Evolutionary conservation across 2,888 invertebrate genomes (phyloP), one percentile per base, ranked within the genome.

Genomic region (Choristoneura rosaceana): DNA sequence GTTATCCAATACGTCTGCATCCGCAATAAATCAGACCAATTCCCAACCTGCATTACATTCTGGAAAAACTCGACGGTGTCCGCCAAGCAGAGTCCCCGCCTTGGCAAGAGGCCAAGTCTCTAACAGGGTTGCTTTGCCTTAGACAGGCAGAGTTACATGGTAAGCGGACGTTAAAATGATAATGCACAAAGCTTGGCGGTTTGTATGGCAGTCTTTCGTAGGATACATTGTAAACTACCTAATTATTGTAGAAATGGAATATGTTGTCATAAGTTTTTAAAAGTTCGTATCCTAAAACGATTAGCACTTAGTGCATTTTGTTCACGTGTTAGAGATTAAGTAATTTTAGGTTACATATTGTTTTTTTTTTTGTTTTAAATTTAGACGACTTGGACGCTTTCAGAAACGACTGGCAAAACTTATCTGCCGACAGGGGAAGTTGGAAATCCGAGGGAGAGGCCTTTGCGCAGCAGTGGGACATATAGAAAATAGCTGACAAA

Each of bases 21-120:
- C 62, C 25, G 10, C 70, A 38, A 65, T 70, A 70, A 70, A 70
- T 70, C 70, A 70, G 65, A 41, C 25, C 61, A 61, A 60, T 59
- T 50, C 58, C 52, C 64, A 12, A 58, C 55, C 61, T 61, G 61
- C 43, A 61, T 61, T 65, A 60, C 70, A 43, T 65, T 70, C 59
- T 60, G 60, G 70, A 70, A 70, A 70, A 70, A 70, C 70, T 70
- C 43, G 61, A 61, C 61, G 38, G 38, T 8, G 41, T 15, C 8
- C 50, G 69, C 52, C 69, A 52, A 52, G 50, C 64, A 64, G n/a
- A 15, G 63, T 63, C 69, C 5, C 15, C 43, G 25, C 38, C 65
- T 70, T 70, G 70, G 70, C 59, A 3, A 59, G 60, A 25, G 41
- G 65, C 70, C 70, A 70, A 65, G 60, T 65, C 41, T 59, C 41